These are phyloP conservation scores for Pelecanoides urinatrix DNA, from an alignment of 2,113 vertebrate species.

Conservation along the genomic window DNA sequence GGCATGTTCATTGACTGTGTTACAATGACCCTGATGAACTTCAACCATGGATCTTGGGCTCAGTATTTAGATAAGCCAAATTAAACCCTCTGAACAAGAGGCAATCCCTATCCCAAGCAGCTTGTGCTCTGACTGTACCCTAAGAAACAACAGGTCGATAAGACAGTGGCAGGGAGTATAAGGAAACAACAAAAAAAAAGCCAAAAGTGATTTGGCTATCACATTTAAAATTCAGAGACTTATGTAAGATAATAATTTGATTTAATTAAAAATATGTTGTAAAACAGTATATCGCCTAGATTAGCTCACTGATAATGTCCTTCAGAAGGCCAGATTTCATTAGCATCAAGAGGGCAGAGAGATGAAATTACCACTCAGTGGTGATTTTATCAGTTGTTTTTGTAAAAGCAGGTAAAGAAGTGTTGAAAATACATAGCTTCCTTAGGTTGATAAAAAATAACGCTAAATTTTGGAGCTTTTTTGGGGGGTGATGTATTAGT, in stretches of 20 bases:
- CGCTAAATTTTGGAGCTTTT: neutral
- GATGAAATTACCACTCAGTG: neutral
- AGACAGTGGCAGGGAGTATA: neutral
- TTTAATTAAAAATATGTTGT: neutral
- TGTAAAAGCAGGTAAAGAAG: neutral
- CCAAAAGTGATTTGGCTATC: neutral
- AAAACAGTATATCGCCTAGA: neutral
- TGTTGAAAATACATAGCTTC: neutral
- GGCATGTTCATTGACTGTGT: neutral
- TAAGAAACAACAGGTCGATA: neutral
- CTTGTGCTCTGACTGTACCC: neutral
- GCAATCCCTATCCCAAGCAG: fast-evolving
- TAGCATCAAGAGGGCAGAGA: neutral
- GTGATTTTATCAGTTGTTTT: neutral
- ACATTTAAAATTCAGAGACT: neutral
- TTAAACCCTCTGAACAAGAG: neutral
- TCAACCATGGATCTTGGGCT: neutral
- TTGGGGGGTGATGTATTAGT: neutral
- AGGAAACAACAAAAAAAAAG: neutral
- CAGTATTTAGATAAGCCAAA: neutral
- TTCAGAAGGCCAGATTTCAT: neutral
- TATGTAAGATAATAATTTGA: neutral
- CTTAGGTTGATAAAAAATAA: neutral
- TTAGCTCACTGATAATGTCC: neutral
- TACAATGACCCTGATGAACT: neutral